phyloP scores from a whole-genome alignment of 53 echinoderm and acorn worm species.

The Holothuria leucospilota region DNA sequence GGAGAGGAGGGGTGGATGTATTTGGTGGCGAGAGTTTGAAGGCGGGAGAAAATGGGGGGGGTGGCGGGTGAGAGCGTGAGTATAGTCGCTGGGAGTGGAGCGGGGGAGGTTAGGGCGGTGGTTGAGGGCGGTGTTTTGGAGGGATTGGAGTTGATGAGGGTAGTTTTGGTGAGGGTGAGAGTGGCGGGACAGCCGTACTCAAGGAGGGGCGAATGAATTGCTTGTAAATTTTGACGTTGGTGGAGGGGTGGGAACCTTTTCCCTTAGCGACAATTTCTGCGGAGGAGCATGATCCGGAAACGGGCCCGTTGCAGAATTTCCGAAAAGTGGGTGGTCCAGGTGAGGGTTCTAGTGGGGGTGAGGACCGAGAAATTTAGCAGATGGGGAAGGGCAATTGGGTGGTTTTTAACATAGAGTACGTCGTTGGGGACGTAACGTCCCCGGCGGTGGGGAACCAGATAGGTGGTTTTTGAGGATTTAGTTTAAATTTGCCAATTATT shows the following conservation, averaged over 20 bases:
- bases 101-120: too few relatives aligned
- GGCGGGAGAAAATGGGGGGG: too few relatives aligned
- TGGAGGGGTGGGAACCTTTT: not conserved
- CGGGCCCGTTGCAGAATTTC: too few relatives aligned
- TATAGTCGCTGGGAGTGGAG: too few relatives aligned
- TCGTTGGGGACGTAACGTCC: not conserved
- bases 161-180: not conserved
- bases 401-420: not conserved
- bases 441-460: not conserved
- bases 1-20: too few relatives aligned
- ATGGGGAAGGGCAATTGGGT: not conserved
- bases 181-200: not conserved
- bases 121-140: too few relatives aligned
- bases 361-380: not conserved
- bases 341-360: not conserved
- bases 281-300: too few relatives aligned
- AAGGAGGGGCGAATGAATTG: not conserved
- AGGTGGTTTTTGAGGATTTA: not conserved
- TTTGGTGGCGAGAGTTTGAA: too few relatives aligned
- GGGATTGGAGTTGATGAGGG: too few relatives aligned
- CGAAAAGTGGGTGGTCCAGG: too few relatives aligned
- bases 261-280: not conserved
- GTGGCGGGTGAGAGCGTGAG: too few relatives aligned
- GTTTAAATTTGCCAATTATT: too few relatives aligned
- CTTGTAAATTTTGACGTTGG: not conserved